Conservation (phyloP, 2,797 vertebrate species). For the Adrianichthys oophorus region DNA sequence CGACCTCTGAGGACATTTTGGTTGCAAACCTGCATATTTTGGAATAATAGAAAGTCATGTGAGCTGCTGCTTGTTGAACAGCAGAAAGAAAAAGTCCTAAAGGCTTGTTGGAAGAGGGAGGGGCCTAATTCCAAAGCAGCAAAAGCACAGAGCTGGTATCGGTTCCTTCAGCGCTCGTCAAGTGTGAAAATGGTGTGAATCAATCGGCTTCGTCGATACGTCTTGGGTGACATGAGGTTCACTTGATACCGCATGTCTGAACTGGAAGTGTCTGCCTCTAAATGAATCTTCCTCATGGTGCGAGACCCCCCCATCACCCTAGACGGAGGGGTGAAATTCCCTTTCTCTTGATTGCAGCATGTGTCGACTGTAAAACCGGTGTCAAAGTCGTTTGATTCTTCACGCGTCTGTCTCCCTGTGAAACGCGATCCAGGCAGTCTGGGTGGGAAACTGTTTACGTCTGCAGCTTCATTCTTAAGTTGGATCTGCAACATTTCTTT, state of each 20-base stretch:
- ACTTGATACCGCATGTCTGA: not conserved
- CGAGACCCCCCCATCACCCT: not conserved
- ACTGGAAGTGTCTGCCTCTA: not conserved
- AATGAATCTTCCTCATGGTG: not conserved
- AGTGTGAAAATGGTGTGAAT: not conserved
- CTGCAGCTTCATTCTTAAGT: not conserved
- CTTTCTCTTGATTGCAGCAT: slow-evolving; percentile 18
- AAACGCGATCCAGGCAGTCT: slow-evolving; percentile 35
- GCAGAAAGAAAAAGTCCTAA: no score
- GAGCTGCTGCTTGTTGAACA: not conserved
- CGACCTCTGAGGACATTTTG: not conserved
- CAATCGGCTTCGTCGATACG: not conserved
- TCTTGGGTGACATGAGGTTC: not conserved
- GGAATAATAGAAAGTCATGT: no score
- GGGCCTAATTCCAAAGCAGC: no score
- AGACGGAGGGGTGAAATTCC: not conserved
- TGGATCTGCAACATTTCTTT: not conserved
- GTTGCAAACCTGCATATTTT: not conserved
- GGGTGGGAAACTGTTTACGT: not conserved
- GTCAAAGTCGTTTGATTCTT: slow-evolving; percentile 29
- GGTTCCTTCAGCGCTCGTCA: not conserved
- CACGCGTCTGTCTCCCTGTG: slow-evolving; percentile 21
- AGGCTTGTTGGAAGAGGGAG: no score
- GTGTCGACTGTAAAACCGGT: slow-evolving; percentile 25
- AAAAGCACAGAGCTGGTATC: not conserved